These are phyloP conservation scores for Aphidoletes aphidimyza DNA, from an alignment of 2,888 invertebrate species.

Conservation along the genomic window DNA sequence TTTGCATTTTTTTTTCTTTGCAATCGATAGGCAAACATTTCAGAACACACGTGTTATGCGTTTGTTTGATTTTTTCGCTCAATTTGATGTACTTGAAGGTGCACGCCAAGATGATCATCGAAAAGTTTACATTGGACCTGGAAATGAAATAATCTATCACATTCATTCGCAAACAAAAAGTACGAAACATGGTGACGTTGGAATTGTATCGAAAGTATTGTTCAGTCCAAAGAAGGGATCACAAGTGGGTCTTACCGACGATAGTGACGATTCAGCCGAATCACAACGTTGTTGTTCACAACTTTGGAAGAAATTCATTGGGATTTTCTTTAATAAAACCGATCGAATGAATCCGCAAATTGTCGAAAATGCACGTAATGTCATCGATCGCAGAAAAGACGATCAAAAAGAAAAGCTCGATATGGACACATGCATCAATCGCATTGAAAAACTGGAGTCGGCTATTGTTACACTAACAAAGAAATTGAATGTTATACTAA, in stretches of 20 bases:
- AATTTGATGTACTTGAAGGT: constrained; percentile 17
- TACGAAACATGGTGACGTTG: constrained; percentile 26
- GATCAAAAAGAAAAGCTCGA: constrained; percentile 43
- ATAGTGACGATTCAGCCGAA: neutral
- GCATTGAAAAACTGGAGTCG: neutral
- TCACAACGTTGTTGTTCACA: constrained; percentile 23
- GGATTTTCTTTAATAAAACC: constrained; percentile 51
- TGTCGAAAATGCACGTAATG: constrained; percentile 50
- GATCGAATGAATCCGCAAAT: constrained; percentile 53
- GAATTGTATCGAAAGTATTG: constrained; percentile 27
- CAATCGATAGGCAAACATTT: constrained; percentile 52
- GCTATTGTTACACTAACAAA: neutral
- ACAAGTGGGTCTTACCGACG: neutral
- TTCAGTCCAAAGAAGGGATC: constrained; percentile 30
- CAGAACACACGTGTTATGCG: constrained; percentile 25
- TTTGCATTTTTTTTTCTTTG: too few relatives aligned
- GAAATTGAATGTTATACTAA: neutral
- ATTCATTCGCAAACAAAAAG: neutral
- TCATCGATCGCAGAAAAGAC: constrained; percentile 27
- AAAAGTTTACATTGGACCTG: constrained; percentile 42
- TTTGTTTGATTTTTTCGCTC: constrained; percentile 23
- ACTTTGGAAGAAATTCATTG: constrained; percentile 22
- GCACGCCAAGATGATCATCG: neutral
- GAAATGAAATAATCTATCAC: constrained; percentile 35
- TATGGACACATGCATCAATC: constrained; percentile 40